Evolutionary conservation across 2,797 vertebrate genomes (phyloP), one percentile per base, ranked within the genome.

Genomic region (Poeciliopsis paucimaculata): DNA sequence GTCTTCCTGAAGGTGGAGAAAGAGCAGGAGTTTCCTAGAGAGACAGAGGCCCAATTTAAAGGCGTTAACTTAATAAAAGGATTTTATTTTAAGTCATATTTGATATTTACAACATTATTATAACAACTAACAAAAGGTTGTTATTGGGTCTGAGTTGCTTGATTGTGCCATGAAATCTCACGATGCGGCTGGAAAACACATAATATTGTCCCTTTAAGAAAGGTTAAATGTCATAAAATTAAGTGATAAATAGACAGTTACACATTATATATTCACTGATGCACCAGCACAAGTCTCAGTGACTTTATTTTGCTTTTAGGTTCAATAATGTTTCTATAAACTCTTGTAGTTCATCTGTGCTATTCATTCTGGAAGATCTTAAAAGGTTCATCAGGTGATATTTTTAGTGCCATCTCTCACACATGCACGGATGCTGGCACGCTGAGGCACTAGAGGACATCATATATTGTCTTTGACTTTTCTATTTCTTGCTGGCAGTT

Each of bases 381-480:
- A 77, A 82, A 74, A 64, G 70, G 28, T 77, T 82, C 4, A 76
- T 81, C 36, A n/a, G 45, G 28, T 4, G 18, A 57, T 76, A 73
- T 80, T 75, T 73, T n/a, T 66, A 79, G 60, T n/a, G 73, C 39
- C 8, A n/a, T 64, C 68, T 68, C 46, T 77, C 23, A 45, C 20
- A 31, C 45, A 20, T 72, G 64, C 31, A 71, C 13, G 23, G 34
- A 41, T 1, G 0, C 39, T 20, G 1, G 77, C 77, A 85, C 80
- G 76, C 0, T 1, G 5, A 77, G 20, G 73, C 88, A 78, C 77
- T 72, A 83, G 88, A 88, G 81, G 82, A 88, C 89, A 90, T 86
- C 82, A 83, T 81, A 90, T 79, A 90, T 87, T 89, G 86, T 90
- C 88, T 94, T 84, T 92, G 88, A 89, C 90, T 90, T 90, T 85